Percentiles rank a stretch among this genome's conserved stretches.
Evolutionary conservation across 2,797 vertebrate genomes (phyloP).

Genomic region (Microcaecilia unicolor): DNA sequence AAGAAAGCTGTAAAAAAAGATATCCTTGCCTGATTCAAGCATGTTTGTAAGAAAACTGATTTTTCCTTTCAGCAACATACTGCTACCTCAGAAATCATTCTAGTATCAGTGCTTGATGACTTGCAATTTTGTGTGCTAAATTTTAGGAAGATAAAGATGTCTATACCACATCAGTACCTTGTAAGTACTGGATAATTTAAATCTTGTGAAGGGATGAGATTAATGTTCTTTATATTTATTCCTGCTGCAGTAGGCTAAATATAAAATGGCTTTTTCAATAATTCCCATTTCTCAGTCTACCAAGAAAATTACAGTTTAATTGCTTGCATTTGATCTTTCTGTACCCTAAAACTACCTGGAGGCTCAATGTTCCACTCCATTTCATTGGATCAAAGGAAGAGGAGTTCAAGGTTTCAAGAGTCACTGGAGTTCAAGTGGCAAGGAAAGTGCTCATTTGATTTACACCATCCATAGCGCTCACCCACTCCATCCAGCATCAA

Average conservation of each 20-base stretch:
- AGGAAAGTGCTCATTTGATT: conserved; percentile 30
- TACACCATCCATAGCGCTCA: conserved; percentile 22
- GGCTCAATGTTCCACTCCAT: conserved; percentile 47
- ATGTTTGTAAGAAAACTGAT: too few relatives aligned
- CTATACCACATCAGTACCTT: too few relatives aligned
- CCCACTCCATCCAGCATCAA: conserved; percentile 17
- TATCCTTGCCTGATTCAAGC: too few relatives aligned
- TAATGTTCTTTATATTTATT: not conserved
- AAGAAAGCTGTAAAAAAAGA: too few relatives aligned
- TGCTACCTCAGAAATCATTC: too few relatives aligned
- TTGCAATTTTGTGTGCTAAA: too few relatives aligned
- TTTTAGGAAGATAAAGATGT: too few relatives aligned
- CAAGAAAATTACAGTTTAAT: conserved; percentile 62
- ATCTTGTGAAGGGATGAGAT: too few relatives aligned
- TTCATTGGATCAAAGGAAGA: conserved; percentile 53
- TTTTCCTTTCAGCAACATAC: too few relatives aligned
- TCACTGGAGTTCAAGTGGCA: conserved; percentile 24
- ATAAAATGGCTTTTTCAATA: conserved; percentile 27
- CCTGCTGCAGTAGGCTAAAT: conserved; percentile 18
- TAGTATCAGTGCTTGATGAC: too few relatives aligned
- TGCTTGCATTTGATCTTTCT: conserved; percentile 63
- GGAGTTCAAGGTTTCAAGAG: conserved; percentile 36
- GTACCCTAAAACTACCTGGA: conserved; percentile 55
- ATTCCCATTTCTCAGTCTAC: too few relatives aligned
- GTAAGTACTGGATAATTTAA: too few relatives aligned